These are phyloP conservation scores for Mormyrus hasselquistii DNA, from an alignment of 2,797 vertebrate species.

Conservation along the genomic window DNA sequence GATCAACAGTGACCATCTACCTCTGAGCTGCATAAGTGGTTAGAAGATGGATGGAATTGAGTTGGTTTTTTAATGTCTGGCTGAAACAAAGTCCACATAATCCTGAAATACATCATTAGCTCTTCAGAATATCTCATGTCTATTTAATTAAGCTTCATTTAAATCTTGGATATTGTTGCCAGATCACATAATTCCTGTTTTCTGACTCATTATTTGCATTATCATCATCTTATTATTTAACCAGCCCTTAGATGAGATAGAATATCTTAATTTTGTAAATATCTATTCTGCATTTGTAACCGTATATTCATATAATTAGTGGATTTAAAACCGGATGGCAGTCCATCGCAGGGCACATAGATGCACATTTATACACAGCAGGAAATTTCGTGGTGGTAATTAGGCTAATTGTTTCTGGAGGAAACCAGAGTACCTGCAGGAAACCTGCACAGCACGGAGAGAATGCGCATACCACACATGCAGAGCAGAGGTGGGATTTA, in stretches of 20 bases:
- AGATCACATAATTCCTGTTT: background rate
- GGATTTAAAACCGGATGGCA: background rate
- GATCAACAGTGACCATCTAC: background rate
- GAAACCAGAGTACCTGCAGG: background rate
- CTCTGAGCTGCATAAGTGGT: background rate
- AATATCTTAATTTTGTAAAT: background rate
- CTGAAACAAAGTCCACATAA: background rate
- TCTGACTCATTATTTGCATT: background rate
- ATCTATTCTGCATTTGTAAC: background rate
- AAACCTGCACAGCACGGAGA: background rate
- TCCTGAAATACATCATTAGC: background rate
- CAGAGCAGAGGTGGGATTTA: background rate
- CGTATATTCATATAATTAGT: background rate
- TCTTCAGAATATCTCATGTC: background rate
- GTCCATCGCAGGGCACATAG: background rate
- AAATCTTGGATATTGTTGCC: background rate
- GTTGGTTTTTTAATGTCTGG: background rate
- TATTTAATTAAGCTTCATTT: slow-evolving; percentile 2
- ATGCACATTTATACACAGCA: background rate
- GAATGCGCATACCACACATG: background rate
- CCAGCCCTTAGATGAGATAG: background rate
- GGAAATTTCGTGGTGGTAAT: background rate
- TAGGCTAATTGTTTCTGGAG: background rate
- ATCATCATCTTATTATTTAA: background rate
- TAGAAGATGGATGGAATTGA: background rate